These are phyloP conservation scores for Nudaria mundana DNA, from an alignment of 2,888 invertebrate species.

Conservation along the genomic window DNA sequence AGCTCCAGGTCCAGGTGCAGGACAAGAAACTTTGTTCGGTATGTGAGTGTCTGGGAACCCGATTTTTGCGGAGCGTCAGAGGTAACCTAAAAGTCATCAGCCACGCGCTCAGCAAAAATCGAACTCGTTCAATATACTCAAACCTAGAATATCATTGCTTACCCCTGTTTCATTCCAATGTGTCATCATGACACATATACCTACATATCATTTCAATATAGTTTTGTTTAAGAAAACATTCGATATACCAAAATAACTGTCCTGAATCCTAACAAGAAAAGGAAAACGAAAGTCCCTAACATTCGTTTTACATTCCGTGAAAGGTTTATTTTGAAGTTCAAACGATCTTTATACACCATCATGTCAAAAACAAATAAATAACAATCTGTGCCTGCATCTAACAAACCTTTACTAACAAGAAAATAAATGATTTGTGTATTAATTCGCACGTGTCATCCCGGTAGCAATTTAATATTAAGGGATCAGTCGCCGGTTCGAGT, in stretches of 20 bases:
- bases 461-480: too few relatives aligned
- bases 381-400: slow-evolving; percentile 16
- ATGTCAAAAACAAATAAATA: slow-evolving; percentile 14
- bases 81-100: too few relatives aligned
- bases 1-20: too few relatives aligned
- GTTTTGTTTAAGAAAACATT: slow-evolving; percentile 2
- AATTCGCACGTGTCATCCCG: slow-evolving; percentile 41
- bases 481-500: too few relatives aligned
- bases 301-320: slow-evolving; percentile 19
- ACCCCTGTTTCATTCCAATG: too few relatives aligned
- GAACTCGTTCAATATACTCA: too few relatives aligned
- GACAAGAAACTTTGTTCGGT: too few relatives aligned
- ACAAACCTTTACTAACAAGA: slow-evolving; percentile 23
- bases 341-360: slow-evolving; percentile 19
- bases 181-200: too few relatives aligned
- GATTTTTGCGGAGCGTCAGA: too few relatives aligned
- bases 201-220: not conserved
- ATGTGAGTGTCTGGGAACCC: too few relatives aligned
- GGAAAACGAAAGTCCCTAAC: not conserved
- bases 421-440: slow-evolving; percentile 27
- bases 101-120: too few relatives aligned
- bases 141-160: too few relatives aligned
- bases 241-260: not conserved
- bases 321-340: slow-evolving; percentile 26
- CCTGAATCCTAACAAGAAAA: slow-evolving; percentile 3